A percentile compares a stretch with the other conserved stretches of the same genome.
phyloP scores from a whole-genome alignment of 2,113 vertebrate species.

The Lampris incognitus region DNA sequence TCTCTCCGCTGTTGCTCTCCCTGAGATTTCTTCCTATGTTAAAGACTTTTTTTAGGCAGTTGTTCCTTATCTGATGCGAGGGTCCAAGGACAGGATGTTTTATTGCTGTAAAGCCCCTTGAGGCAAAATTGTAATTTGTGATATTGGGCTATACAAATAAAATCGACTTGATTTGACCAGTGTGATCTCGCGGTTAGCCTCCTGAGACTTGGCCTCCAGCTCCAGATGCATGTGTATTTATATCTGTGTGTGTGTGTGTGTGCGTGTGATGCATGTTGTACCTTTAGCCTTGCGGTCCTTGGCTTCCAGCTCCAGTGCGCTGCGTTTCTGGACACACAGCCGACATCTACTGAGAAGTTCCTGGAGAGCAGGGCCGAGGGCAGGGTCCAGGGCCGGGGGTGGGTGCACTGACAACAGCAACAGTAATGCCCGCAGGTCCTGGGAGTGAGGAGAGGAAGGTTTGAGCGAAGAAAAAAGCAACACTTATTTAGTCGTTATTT shows the following conservation, averaged over 20 bases:
- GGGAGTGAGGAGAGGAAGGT: constrained; percentile 33
- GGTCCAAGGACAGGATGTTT: too few species aligned
- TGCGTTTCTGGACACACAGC: constrained; percentile 92
- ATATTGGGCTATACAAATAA: too few species aligned
- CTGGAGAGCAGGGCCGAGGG: constrained; percentile 92
- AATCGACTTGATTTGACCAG: too few species aligned
- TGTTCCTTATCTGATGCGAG: too few species aligned
- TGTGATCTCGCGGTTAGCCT: too few species aligned
- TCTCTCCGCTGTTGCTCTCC: too few species aligned
- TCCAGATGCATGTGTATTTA: not conserved
- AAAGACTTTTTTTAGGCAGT: too few species aligned
- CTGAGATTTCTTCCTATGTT: too few species aligned
- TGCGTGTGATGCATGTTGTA: constrained; percentile 53
- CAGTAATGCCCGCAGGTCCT: constrained; percentile 95
- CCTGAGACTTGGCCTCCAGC: too few species aligned
- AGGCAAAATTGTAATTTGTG: too few species aligned
- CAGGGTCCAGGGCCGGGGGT: constrained; percentile 90
- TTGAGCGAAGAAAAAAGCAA: not conserved
- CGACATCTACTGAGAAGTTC: constrained; percentile 92
- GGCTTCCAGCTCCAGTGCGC: constrained; percentile 92
- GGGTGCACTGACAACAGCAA: constrained; percentile 94
- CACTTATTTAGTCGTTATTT: too few species aligned
- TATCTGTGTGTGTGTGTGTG: constrained; percentile 4
- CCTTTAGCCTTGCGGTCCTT: constrained; percentile 96
- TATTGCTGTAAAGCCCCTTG: too few species aligned